Evolutionary conservation across 2,888 invertebrate genomes (phyloP).

Genomic region (Hypomecis atomaria): DNA sequence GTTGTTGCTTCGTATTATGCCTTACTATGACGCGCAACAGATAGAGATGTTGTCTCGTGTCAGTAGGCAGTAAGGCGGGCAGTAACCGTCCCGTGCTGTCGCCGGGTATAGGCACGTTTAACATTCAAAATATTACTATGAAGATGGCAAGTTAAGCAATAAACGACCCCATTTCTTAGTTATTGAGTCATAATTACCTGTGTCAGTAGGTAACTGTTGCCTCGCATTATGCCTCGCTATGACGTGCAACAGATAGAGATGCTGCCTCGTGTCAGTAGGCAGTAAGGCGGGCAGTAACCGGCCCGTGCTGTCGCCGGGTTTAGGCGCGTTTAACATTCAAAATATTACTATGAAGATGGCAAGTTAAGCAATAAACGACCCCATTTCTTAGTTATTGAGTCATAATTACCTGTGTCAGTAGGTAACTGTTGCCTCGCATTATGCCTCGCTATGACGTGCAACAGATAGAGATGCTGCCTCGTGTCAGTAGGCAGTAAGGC

Average conservation of each 20-base stretch:
- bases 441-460: slow-evolving; percentile 80
- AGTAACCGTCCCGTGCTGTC: slow-evolving; percentile 88
- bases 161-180: too few relatives aligned
- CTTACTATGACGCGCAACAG: slow-evolving; percentile 79
- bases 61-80: slow-evolving; percentile 70
- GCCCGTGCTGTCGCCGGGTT: slow-evolving; percentile 92
- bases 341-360: too few relatives aligned
- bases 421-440: slow-evolving; percentile 59
- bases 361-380: too few relatives aligned
- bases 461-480: slow-evolving; percentile 75
- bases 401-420: slow-evolving; percentile 55
- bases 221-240: slow-evolving; percentile 72
- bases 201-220: slow-evolving; percentile 56
- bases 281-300: slow-evolving; percentile 80
- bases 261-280: slow-evolving; percentile 65
- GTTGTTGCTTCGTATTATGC: slow-evolving; percentile 62
- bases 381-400: too few relatives aligned
- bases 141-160: too few relatives aligned
- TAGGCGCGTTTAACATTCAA: slow-evolving; percentile 91
- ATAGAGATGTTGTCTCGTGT: slow-evolving; percentile 75
- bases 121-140: too few relatives aligned
- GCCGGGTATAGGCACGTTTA: too few relatives aligned
- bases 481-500: slow-evolving; percentile 69
- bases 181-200: slow-evolving; percentile 50
- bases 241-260: slow-evolving; percentile 81